Evolutionary conservation across 2,797 vertebrate genomes (phyloP), one percentile per base, ranked within the genome.

Genomic region (Anomalospiza imberbis): DNA sequence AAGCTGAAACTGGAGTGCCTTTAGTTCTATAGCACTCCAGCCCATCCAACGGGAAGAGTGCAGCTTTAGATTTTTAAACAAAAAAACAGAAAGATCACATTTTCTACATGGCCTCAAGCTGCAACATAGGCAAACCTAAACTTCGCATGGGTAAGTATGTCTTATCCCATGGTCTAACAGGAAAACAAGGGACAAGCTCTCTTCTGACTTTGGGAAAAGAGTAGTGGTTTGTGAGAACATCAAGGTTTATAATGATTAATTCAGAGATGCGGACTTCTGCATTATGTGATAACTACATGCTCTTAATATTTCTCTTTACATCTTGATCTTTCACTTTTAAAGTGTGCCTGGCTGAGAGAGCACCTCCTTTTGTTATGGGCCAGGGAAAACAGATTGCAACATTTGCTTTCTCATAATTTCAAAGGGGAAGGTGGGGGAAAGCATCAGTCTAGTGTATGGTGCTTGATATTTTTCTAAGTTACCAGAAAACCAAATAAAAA

Each of bases 381-480:
- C 34, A n/a, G 42, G 36, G 28, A 89, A 83, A 87, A 20, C 9
- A 36, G 22, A 57, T 25, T 40, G 28, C 61, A 77, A 15, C 17
- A 34, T 71, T 62, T 81, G 17, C 66, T 78, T 88, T 78, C 67
- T 58, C 36, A 1, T 36, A 25, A 60, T 5, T 67, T 74, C 38
- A 13, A 42, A 79, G 21, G 32, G 26, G 38, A 58, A 58, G 12
- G 12, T 24, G 10, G 3, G 2, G 22, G 3, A 10, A 47, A 66
- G 6, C 29, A 57, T 22, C 0, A 0, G 34, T 15, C 21, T 65
- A 9, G 13, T 13, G 12, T 3, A 29, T 2, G 9, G 13, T 63
- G 19, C 54, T 47, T 83, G 54, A 9, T 34, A 58, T 72, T 91
- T 74, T 83, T 86, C 40, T 57, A 61, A 48, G 15, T 51, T 36